Evolutionary conservation across 2,113 vertebrate genomes (phyloP), one percentile per base, ranked within the genome.

Genomic region (Pluvialis apricaria): DNA sequence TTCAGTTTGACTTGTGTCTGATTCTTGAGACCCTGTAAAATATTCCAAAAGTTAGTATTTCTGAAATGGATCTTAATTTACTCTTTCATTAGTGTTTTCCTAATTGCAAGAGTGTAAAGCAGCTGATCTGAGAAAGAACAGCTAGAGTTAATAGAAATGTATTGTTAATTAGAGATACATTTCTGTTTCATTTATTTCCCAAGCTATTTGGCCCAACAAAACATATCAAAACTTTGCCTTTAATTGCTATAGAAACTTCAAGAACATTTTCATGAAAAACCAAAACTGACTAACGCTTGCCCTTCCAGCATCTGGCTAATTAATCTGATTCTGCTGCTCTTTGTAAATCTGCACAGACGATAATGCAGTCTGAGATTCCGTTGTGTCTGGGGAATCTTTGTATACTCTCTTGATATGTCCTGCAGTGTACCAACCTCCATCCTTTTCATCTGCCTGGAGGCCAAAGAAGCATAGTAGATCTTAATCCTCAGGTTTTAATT

Each of bases 1-100:
- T 99, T 99, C 97, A 99, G 98, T 96, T 99, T 99, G 88, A 99
- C 99, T 97, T 99, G 99, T 0, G 99, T 99, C 98, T 99, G 99
- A 97, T 99, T 99, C 98, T 99, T 99, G 96, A 99, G 98, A 89
- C 99, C 99, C 99, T 99, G 98, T 25, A 96, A 81, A 88, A 84
- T 28, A 95, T 73, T 83, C 24, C 47, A 75, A 64, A 82, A 62
- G n/a, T 96, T 76, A 96, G 0, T 62, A 45, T 71, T 93, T 82
- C 64, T 78, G 36, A 83, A 88, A 77, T 14, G 4, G 45, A 65
- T 85, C 40, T 77, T 91, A 20, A 71, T 73, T 82, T 58, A 31
- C 20, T 64, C 38, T 93, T 68, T 85, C 14, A 51, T 66, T 45
- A 82, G 34, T 78, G n/a, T 38, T 60, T 70, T 94, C 38, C 47